Evolutionary conservation across 2,113 vertebrate species (phyloP).

Genomic region (Macrotis lagotis): DNA sequence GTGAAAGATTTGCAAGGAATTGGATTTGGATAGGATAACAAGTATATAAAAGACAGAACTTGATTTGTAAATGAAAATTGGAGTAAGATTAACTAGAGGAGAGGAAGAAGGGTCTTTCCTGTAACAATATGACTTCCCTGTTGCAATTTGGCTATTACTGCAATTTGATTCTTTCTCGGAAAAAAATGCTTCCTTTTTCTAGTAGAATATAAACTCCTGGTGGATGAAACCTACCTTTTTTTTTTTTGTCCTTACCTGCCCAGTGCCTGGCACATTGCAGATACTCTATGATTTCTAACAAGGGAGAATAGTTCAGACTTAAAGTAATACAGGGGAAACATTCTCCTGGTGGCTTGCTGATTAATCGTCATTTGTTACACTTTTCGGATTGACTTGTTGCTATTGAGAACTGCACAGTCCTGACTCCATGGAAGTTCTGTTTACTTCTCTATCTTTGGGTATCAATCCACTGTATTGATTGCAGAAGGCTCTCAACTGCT

Average conservation of each 20-base stretch:
- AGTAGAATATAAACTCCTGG: background rate
- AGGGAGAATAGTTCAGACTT: constrained; percentile 48
- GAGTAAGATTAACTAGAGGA: background rate
- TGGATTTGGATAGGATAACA: background rate
- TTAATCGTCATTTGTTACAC: constrained; percentile 57
- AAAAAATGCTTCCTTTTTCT: background rate
- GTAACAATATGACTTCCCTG: background rate
- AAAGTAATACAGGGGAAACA: background rate
- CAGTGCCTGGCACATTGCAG: background rate
- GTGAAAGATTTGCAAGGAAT: background rate
- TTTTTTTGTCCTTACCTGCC: background rate
- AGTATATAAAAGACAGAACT: background rate
- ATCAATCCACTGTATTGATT: background rate
- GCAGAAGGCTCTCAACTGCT: background rate
- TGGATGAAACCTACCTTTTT: background rate
- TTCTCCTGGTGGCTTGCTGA: constrained; percentile 54
- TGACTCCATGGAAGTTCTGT: background rate
- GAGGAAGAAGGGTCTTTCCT: background rate
- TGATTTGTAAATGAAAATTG: background rate
- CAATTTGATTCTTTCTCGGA: background rate
- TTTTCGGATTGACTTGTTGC: constrained; percentile 28
- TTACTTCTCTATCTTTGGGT: background rate
- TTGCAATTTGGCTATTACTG: background rate
- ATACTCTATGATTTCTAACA: constrained; percentile 7
- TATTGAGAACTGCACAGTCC: constrained; percentile 39